phyloP scores from a whole-genome alignment of 2,113 vertebrate species.

The Trochalopteron elliotii region DNA sequence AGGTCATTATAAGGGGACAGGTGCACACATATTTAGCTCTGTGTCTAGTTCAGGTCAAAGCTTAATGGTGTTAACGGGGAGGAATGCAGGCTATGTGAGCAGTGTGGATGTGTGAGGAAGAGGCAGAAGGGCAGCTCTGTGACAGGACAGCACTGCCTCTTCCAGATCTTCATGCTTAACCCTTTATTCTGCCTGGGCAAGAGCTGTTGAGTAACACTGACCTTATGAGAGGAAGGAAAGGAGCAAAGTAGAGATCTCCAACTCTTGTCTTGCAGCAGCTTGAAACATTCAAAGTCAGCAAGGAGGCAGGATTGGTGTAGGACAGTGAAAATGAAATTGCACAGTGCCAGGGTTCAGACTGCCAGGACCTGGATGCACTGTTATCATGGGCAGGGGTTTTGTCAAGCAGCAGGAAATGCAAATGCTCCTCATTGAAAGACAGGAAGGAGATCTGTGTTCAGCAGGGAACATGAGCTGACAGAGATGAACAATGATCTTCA shows the following conservation, averaged over 20 bases:
- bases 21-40: constrained; percentile 64
- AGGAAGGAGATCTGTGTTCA: neutral
- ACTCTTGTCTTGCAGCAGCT: neutral
- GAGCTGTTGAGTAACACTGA: neutral
- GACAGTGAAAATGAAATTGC: neutral
- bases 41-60: constrained; percentile 52
- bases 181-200: neutral
- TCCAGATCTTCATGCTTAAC: constrained; percentile 8
- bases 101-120: constrained; percentile 5
- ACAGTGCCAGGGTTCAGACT: neutral
- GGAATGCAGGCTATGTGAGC: constrained; percentile 43
- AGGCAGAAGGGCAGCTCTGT: constrained; percentile 41
- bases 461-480: neutral
- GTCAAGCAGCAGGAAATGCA: neutral
- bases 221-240: neutral
- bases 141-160: neutral
- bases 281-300: neutral
- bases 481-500: neutral
- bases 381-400: neutral
- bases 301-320: neutral
- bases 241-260: neutral
- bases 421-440: neutral
- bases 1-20: constrained; percentile 64
- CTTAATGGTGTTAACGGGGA: constrained; percentile 55
- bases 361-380: neutral